Percentiles rank a stretch among this genome's conserved stretches.
These are phyloP conservation scores for Cylas formicarius DNA, from an alignment of 1,140 invertebrate genomes.

Conservation along the genomic window DNA sequence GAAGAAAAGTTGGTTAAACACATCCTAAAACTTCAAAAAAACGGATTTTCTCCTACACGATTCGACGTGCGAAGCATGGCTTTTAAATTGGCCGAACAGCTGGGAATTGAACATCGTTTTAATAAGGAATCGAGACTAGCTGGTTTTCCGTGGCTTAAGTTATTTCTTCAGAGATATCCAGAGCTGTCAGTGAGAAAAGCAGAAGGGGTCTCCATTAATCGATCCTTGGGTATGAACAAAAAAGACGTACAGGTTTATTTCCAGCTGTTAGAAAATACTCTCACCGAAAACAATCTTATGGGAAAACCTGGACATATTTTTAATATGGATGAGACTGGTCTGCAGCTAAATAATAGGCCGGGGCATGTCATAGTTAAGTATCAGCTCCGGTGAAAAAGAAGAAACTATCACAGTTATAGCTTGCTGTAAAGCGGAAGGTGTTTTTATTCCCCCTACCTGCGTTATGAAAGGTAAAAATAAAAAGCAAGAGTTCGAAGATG, in stretches of 20 bases:
- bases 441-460: conserved; percentile 15
- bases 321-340: conserved; percentile 42
- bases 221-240: conserved; percentile 34
- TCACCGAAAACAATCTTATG: conserved; percentile 25
- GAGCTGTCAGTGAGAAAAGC: conserved; percentile 34
- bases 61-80: too few species aligned
- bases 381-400: too few species aligned
- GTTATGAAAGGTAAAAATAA: conserved; percentile 39
- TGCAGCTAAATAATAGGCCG: conserved; percentile 39
- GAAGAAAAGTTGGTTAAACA: too few species aligned
- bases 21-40: too few species aligned
- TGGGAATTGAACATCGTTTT: too few species aligned
- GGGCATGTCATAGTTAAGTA: conserved; percentile 36
- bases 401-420: too few species aligned
- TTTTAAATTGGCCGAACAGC: too few species aligned
- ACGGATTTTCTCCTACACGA: too few species aligned
- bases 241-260: conserved; percentile 35
- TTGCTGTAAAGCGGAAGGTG: too few species aligned
- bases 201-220: conserved; percentile 41
- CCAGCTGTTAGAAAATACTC: conserved; percentile 29
- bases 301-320: conserved; percentile 37
- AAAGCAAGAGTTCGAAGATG: conserved; percentile 36
- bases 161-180: conserved; percentile 39
- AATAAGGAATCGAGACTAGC: too few species aligned
- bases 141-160: too few species aligned